Evolutionary conservation across 2,888 invertebrate species (phyloP).

Genomic region (Chironomus riparius): DNA sequence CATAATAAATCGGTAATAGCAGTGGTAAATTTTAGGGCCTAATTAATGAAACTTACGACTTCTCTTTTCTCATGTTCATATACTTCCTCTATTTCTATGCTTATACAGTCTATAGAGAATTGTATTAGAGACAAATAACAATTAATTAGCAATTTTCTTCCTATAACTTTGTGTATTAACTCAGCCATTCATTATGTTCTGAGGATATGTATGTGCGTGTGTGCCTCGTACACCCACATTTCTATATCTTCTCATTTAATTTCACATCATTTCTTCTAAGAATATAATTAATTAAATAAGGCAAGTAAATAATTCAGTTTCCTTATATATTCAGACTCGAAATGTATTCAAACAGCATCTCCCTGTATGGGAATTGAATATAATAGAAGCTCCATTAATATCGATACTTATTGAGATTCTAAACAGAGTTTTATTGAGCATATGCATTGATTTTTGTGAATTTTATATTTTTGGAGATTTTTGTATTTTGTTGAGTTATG

Average conservation of each 20-base stretch:
- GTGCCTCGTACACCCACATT: no score
- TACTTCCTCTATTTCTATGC: no score
- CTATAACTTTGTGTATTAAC: background rate
- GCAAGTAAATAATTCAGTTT: background rate
- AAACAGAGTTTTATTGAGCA: background rate
- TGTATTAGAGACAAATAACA: background rate
- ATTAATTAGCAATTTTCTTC: conserved; percentile 12
- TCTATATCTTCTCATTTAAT: background rate
- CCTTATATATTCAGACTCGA: background rate
- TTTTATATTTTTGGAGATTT: background rate
- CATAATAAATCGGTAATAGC: background rate
- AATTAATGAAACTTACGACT: background rate
- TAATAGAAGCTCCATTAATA: background rate
- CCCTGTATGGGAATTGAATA: background rate
- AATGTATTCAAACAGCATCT: no score
- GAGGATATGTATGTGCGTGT: no score
- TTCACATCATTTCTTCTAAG: background rate
- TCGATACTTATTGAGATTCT: background rate
- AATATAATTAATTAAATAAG: background rate
- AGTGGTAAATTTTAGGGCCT: background rate
- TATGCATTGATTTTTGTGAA: no score
- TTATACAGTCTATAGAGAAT: background rate
- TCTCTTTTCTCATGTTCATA: background rate
- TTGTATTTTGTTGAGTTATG: background rate
- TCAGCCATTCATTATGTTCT: no score